These are phyloP conservation scores for Conchocele bisecta DNA, from an alignment of 2,888 invertebrate genomes.

Conservation along the genomic window DNA sequence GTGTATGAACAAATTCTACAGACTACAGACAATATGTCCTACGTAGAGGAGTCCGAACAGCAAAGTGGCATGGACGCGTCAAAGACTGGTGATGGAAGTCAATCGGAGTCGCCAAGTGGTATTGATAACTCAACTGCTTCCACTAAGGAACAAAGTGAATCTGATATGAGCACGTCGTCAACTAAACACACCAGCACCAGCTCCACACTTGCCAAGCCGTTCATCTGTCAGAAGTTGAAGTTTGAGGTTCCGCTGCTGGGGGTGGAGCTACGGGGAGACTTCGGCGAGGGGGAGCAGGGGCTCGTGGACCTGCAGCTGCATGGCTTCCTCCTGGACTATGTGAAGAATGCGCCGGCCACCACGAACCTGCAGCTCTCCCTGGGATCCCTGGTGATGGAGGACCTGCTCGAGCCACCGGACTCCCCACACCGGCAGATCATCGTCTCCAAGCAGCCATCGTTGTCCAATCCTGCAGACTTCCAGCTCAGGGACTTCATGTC, in stretches of 20 bases:
- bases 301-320: slow-evolving; percentile 93
- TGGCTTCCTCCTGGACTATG: slow-evolving; percentile 91
- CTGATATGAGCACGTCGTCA: too few relatives aligned
- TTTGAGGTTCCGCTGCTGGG: slow-evolving; percentile 79
- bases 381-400: slow-evolving; percentile 94
- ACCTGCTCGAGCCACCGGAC: slow-evolving; percentile 90
- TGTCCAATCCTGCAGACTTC: slow-evolving; percentile 37
- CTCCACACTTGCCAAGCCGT: slow-evolving; percentile 25
- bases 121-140: slow-evolving; percentile 9
- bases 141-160: too few relatives aligned
- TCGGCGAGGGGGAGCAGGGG: slow-evolving; percentile 80
- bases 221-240: slow-evolving; percentile 67
- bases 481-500: slow-evolving; percentile 86
- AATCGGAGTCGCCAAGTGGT: background rate
- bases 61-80: background rate
- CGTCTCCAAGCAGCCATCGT: slow-evolving; percentile 66
- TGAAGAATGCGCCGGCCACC: slow-evolving; percentile 87
- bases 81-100: slow-evolving; percentile 2
- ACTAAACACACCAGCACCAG: background rate
- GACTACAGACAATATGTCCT: slow-evolving; percentile 80
- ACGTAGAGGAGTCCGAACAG: slow-evolving; percentile 29
- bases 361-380: slow-evolving; percentile 89
- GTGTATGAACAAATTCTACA: slow-evolving; percentile 94
- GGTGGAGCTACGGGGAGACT: slow-evolving; percentile 79
- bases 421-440: slow-evolving; percentile 93